These are phyloP conservation scores for Zoanthus solanderi DNA, from an alignment of 92 coral and sea anemone genomes.

Conservation along the genomic window DNA sequence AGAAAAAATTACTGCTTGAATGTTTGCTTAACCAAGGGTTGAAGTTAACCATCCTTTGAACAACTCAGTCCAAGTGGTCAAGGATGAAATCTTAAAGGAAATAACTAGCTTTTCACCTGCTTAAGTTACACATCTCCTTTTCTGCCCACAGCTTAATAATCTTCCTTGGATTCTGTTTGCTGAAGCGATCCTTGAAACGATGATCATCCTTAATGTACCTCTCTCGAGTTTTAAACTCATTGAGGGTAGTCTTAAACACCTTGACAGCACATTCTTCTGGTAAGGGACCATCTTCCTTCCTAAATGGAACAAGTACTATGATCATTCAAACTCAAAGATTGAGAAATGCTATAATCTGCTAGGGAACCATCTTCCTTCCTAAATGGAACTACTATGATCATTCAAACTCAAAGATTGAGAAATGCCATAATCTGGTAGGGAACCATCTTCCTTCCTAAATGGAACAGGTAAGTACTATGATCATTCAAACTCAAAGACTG, in stretches of 20 bases:
- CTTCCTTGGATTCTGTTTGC: constrained; percentile 98
- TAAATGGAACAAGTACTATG: background rate
- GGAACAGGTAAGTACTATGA: background rate
- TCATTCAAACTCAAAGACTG: background rate
- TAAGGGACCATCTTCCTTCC: constrained; percentile 69
- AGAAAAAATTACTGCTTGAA: no score
- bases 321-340: background rate
- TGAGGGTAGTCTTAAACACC: constrained; percentile 96
- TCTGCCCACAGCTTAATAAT: constrained; percentile 97
- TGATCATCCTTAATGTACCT: constrained; percentile 98
- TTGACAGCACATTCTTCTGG: constrained; percentile 97
- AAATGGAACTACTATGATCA: no score
- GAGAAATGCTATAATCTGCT: background rate
- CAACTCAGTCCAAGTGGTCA: no score
- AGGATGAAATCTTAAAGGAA: no score
- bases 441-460: constrained; percentile 65
- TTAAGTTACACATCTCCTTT: constrained; percentile 97
- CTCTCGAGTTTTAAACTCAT: constrained; percentile 97
- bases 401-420: no score
- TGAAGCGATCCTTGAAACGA: constrained; percentile 93
- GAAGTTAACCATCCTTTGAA: no score
- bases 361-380: no score
- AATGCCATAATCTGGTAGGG: background rate
- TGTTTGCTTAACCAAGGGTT: no score
- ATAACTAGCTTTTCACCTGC: constrained; percentile 68